Base-by-base conservation (phyloP, 2,888 invertebrate genomes). In the Esperia sulphurella region DNA sequence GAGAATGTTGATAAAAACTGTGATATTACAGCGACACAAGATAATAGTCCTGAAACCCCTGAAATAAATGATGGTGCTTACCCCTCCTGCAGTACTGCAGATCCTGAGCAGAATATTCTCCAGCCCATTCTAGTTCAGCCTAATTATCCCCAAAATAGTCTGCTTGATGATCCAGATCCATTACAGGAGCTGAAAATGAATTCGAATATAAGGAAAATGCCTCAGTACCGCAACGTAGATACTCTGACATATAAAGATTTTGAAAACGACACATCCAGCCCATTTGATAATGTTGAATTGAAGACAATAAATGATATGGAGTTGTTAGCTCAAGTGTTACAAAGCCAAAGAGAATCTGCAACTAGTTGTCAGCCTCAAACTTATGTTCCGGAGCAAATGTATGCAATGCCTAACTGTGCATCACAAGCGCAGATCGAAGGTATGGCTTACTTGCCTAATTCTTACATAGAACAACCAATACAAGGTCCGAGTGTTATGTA, bases 271-370 rank as follows among this genome's bases (percentile, higher is more conserved):
- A 96, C 95, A 44, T 96, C 96, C 46, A 97, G 96, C 76, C 97
- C 97, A 0, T 98, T 98, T 84, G 97, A 98, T 86, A 96, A 95
- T 84, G 94, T 97, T 82, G 97, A 96, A 83, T 79, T 98, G 46
- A 96, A 97, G 82, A 96, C 96, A 39, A 95, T 98, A 51, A 97
- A 98, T 84, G 97, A 97, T 71, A 93, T 97, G 92, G 97, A 96
- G 79, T 93, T 96, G 73, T 84, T 98, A 55, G 97, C 97, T 10
- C 94, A 96, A 80, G 96, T 97, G 41, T 74, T 93, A 53, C 85
- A 87, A 56, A 80, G 73, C 61, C 79, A 92, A 71, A 71, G 73
- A 49, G 78, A 79, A 5, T 75, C 83, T 0, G 49, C 66, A 12
- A 65, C 70, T 5, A 80, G 70, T 50, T 77, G 79, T 57, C 63